phyloP scores from a whole-genome alignment of 2,113 vertebrate genomes.

The Proteles cristata region DNA sequence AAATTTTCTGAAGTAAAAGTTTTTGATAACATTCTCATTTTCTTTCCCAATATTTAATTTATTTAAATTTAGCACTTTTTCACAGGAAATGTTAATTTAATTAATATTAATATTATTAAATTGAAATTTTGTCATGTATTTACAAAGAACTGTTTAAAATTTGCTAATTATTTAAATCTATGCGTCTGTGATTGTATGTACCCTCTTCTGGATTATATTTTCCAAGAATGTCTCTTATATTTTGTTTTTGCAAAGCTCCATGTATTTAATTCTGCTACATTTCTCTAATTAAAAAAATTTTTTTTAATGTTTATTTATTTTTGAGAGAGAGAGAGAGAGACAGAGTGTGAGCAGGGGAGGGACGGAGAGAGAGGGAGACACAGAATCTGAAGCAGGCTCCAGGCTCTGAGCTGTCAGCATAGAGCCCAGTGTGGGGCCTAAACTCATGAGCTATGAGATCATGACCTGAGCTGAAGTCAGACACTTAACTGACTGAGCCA shows the following conservation, averaged over 20 bases:
- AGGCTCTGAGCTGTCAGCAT: too few relatives aligned
- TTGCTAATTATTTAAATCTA: slow-evolving; percentile 47
- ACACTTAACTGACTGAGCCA: too few relatives aligned
- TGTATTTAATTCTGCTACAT: slow-evolving; percentile 39
- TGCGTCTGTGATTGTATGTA: neutral
- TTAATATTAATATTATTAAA: neutral
- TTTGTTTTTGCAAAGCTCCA: slow-evolving; percentile 35
- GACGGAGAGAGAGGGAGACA: too few relatives aligned
- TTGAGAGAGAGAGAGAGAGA: too few relatives aligned
- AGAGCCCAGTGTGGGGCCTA: too few relatives aligned
- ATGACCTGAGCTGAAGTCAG: too few relatives aligned
- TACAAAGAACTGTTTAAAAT: neutral
- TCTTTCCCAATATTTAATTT: slow-evolving; percentile 15
- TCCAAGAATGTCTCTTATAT: neutral
- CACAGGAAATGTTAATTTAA: neutral
- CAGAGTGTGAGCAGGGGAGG: too few relatives aligned
- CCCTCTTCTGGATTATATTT: slow-evolving; percentile 57
- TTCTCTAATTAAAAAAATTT: neutral
- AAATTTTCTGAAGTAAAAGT: neutral
- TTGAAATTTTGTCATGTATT: slow-evolving; percentile 25
- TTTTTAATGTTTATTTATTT: neutral
- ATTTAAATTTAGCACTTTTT: slow-evolving; percentile 29
- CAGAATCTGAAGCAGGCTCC: too few relatives aligned
- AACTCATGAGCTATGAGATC: too few relatives aligned
- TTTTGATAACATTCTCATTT: slow-evolving; percentile 25